Evolutionary conservation across 2,113 vertebrate species (phyloP), one percentile per base, ranked within the genome.

Genomic region (Macaca nemestrina): DNA sequence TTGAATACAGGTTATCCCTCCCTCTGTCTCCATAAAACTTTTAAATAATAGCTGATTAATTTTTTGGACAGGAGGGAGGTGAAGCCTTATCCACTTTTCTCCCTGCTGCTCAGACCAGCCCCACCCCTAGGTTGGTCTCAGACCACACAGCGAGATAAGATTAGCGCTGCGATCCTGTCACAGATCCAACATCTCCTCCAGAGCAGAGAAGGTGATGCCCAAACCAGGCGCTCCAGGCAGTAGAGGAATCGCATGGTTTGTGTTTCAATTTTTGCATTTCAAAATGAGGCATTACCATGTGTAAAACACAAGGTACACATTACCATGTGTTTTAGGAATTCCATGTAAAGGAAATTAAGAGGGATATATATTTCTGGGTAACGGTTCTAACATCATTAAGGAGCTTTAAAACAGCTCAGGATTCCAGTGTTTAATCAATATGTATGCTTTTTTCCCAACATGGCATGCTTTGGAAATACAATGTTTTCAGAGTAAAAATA

Each of bases 1-100:
- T 98, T 98, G 94, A 97, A 96, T 97, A 97, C 97, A 97, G 98
- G 98, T 98, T 98, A 97, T 59, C 94, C 96, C 89, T 96, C 97
- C 97, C 98, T 97, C 97, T 78, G 95, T 97, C 97, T 98, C 97
- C 45, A 14, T 52, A 97, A 97, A 98, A 96, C 87, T 52, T 96
- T n/a, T 35, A 97, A 75, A 6, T 59, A 57, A 83, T 35, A 98
- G 96, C 95, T 80, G 97, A 97, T 97, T 93, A 27, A 14, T 98
- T 97, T 97, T 95, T 95, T 79, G 73, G 57, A 73, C 55, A 85
- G 55, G 85, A 68, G 72, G 86, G 84, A 93, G 38, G 30, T 11
- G 95, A 61, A 75, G 88, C 87, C 32, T 70, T 87, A 1, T 7
- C 0, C 1, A 0, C 75, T 75, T 32, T 52, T 86, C 35, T 89